Conservation (phyloP, 30 jellyfish, hydroid and myxozoan genomes). For the Aurelia sp. region DNA sequence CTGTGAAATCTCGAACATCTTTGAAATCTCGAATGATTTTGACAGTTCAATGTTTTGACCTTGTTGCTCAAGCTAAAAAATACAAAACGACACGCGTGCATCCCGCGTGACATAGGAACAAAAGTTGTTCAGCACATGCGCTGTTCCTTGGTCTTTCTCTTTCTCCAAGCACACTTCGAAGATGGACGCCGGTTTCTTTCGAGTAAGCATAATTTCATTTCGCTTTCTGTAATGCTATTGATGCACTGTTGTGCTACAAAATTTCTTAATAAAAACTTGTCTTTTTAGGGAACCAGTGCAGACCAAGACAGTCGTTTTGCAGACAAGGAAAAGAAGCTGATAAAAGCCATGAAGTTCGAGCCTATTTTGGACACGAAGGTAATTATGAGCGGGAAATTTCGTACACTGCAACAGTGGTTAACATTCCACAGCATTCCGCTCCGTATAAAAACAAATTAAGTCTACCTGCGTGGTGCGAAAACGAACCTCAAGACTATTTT, state of each 20-base stretch:
- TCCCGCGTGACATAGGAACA: neutral
- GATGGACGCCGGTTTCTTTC: conserved; percentile 80
- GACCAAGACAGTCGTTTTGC: conserved; percentile 97
- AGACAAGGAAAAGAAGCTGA: conserved; percentile 86
- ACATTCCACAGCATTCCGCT: no score
- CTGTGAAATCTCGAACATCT: no score
- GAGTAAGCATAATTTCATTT: conserved; percentile 22
- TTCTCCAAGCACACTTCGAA: neutral
- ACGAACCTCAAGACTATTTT: no score
- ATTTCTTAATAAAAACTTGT: no score
- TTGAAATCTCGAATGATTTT: no score
- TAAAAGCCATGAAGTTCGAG: conserved; percentile 88
- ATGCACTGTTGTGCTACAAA: no score
- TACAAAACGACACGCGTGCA: conserved; percentile 14
- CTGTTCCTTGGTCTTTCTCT: neutral
- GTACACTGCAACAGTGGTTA: no score
- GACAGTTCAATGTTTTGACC: no score
- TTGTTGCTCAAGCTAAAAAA: no score
- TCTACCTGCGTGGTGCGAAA: no score
- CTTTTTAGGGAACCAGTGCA: conserved; percentile 89
- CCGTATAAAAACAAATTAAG: no score
- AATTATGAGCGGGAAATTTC: neutral
- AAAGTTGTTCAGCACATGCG: conserved; percentile 22
- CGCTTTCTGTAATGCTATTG: neutral
- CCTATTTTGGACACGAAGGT: conserved; percentile 76